A percentile compares a stretch with the other conserved stretches of the same genome.
Evolutionary conservation across 2,113 vertebrate species (phyloP).

Genomic region (Motacilla tschutschensis): DNA sequence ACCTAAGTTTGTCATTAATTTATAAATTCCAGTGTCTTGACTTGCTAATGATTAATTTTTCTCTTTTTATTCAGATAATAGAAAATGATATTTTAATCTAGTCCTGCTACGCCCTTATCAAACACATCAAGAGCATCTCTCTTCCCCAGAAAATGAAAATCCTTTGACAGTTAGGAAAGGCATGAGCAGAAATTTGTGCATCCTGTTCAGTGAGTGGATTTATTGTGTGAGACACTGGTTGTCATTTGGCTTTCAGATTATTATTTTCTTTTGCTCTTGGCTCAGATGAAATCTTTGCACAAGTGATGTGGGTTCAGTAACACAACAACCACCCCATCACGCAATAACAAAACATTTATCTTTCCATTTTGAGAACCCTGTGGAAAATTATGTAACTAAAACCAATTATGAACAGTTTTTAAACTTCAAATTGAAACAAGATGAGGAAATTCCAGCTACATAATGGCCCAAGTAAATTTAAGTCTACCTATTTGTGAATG

Average conservation of each 20-base stretch:
- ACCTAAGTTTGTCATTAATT: not conserved
- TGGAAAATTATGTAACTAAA: not conserved
- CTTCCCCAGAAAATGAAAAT: not conserved
- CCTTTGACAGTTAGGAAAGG: not conserved
- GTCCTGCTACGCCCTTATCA: not conserved
- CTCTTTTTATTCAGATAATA: not conserved
- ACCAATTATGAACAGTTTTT: not conserved
- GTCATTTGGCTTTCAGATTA: not conserved
- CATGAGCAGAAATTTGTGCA: not conserved
- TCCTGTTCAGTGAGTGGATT: not conserved
- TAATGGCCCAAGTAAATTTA: not conserved
- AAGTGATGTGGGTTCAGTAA: not conserved
- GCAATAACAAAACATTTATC: not conserved
- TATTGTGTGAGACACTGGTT: not conserved
- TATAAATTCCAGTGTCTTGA: not conserved
- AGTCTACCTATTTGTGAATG: not conserved
- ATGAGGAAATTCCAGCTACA: not conserved
- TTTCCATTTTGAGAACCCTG: not conserved
- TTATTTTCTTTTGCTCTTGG: not conserved
- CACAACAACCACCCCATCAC: not conserved
- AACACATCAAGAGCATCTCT: not conserved
- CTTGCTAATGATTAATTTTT: not conserved
- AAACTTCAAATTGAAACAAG: slow-evolving; percentile 1
- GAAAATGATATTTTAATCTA: not conserved
- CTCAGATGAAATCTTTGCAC: not conserved